These are phyloP conservation scores for Mus caroli DNA, from an alignment of 2,797 vertebrate species.

Conservation along the genomic window DNA sequence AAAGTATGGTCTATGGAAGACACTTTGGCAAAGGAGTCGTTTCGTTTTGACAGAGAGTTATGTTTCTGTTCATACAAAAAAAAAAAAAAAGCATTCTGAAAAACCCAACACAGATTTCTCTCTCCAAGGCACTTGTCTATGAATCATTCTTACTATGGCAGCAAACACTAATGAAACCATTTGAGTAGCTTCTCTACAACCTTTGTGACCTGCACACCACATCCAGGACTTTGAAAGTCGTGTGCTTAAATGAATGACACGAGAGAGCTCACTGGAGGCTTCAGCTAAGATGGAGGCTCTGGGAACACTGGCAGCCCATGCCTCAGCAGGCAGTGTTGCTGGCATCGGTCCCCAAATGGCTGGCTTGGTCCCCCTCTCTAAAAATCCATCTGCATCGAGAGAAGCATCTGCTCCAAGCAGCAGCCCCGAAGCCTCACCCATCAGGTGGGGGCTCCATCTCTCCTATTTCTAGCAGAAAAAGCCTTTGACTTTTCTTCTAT, in stretches of 20 bases:
- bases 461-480: slow-evolving; percentile 55
- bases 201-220: rapidly evolving
- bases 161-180: neutral
- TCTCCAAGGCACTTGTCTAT: neutral
- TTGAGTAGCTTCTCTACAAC: neutral
- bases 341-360: neutral
- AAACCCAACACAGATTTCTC: neutral
- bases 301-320: rapidly evolving
- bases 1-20: neutral
- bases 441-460: neutral
- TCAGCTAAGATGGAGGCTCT: rapidly evolving
- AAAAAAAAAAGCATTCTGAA: neutral
- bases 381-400: neutral
- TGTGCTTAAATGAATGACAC: rapidly evolving
- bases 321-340: rapidly evolving
- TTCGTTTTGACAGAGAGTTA: neutral
- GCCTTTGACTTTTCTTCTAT: slow-evolving; percentile 31
- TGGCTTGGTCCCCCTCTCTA: neutral
- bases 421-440: neutral
- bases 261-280: rapidly evolving
- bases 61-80: neutral
- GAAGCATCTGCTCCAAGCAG: neutral
- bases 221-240: rapidly evolving
- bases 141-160: neutral
- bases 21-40: neutral